A percentile compares a stretch with the other conserved stretches of the same genome.
These are phyloP conservation scores for Pleuronectes platessa DNA, from an alignment of 2,113 vertebrate species.

Conservation along the genomic window DNA sequence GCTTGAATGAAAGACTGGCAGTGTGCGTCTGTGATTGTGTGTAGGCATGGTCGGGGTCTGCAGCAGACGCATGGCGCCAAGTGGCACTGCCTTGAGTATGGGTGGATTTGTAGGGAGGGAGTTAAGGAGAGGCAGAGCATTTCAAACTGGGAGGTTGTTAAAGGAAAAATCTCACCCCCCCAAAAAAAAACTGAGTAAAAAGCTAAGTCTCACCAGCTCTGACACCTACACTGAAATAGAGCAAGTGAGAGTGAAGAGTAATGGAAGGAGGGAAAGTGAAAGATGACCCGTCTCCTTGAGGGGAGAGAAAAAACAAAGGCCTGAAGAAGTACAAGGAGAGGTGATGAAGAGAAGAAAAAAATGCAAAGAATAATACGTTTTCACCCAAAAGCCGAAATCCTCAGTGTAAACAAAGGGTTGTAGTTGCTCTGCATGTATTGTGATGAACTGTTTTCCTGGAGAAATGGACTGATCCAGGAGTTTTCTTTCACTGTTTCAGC, in stretches of 20 bases:
- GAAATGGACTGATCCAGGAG: no score
- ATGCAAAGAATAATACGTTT: conserved; percentile 12
- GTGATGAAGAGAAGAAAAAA: conserved; percentile 16
- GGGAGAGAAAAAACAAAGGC: background rate
- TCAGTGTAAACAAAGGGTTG: background rate
- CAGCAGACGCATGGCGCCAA: conserved; percentile 64
- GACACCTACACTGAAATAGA: conserved; percentile 12
- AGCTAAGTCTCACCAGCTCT: background rate
- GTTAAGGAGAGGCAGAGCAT: conserved; percentile 28
- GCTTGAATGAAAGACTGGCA: conserved; percentile 62
- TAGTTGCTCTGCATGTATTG: background rate
- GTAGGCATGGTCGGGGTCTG: conserved; percentile 49
- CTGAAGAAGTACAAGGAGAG: background rate
- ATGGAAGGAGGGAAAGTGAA: conserved; percentile 7
- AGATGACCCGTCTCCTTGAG: background rate
- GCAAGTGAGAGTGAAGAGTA: conserved; percentile 5
- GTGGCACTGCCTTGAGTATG: conserved; percentile 51
- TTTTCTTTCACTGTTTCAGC: no score
- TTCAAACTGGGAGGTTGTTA: conserved; percentile 50
- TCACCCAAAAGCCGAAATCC: conserved; percentile 15
- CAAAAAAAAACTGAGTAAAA: conserved; percentile 13
- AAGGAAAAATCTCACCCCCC: conserved; percentile 37
- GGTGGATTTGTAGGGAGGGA: conserved; percentile 49
- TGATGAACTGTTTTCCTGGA: background rate
- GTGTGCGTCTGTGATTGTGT: conserved; percentile 62